A percentile compares a stretch with the other conserved stretches of the same genome.
These are phyloP conservation scores for Ariolimax columbianus DNA, from an alignment of 2,888 invertebrate species.

Conservation along the genomic window DNA sequence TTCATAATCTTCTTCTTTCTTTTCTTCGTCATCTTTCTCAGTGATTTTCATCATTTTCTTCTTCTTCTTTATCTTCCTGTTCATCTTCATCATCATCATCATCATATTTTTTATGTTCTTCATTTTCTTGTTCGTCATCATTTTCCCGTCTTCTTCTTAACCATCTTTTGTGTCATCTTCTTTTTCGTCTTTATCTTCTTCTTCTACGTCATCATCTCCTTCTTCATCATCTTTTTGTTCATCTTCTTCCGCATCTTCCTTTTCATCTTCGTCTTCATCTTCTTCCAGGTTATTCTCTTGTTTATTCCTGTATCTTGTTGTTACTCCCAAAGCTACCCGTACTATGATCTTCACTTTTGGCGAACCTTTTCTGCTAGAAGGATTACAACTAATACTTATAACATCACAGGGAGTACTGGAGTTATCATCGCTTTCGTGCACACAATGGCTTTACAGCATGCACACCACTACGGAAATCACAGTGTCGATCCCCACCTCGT, in stretches of 20 bases:
- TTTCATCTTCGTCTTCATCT: neutral
- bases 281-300: neutral
- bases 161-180: neutral
- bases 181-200: neutral
- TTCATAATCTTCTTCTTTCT: no score
- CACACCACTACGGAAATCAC: no score
- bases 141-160: neutral
- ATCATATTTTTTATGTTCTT: neutral
- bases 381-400: no score
- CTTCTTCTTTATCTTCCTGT: constrained; percentile 5
- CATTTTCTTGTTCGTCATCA: neutral
- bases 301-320: no score
- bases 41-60: neutral
- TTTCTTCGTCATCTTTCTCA: no score
- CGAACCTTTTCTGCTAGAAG: no score
- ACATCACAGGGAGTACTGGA: no score
- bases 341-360: no score
- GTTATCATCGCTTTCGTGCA: no score
- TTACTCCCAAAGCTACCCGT: neutral
- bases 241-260: neutral
- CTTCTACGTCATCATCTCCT: neutral
- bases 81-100: neutral
- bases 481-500: no score
- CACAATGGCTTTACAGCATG: no score
- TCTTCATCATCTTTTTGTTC: neutral